Evolutionary conservation across 2,888 invertebrate species (phyloP), one percentile per base, ranked within the genome.

Genomic region (Drosophila neotestacea): DNA sequence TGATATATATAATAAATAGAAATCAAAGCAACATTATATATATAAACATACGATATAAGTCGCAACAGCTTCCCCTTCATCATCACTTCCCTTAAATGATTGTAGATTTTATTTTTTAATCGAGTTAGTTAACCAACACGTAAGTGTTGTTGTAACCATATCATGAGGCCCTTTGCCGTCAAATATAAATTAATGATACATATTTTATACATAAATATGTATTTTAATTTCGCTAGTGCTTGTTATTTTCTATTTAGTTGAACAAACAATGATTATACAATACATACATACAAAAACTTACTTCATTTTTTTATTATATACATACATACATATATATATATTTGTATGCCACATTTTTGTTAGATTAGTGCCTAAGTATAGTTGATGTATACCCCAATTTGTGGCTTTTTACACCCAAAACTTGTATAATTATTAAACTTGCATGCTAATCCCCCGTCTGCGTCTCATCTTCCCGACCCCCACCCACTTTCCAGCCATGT

Each of bases 351-450:
- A 83, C 75, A 83, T 59, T 69, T 86, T 88, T 86, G 89, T 86
- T 88, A 86, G 85, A 69, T 74, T 85, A 85, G 88, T 85, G 84
- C 85, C 81, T 88, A 85, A 85, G 85, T 82, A 82, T 87, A 87
- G 77, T 87, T 83, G 67, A 74, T 82, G 50, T 58, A 66, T 65
- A 59, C 52, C 58, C 58, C 77, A 76, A 74, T 73, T 88, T 85
- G 87, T 86, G 85, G 85, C 84, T 86, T 85, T 85, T 88, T 86
- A 85, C 89, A 85, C 88, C 89, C 85, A 78, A 82, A 79, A 67
- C 67, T 72, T 73, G 69, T 85, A 73, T 73, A 70, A 71, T 64
- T 67, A 67, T 63, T 38, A 51, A 52, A 28, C 42, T 44, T 60
- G 10, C 54, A 51, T 39, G 32, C 47, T 27, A 34, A 36, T 60